Evolutionary conservation across 2,797 vertebrate genomes (phyloP).

Genomic region (Poeciliopsis gracilis): DNA sequence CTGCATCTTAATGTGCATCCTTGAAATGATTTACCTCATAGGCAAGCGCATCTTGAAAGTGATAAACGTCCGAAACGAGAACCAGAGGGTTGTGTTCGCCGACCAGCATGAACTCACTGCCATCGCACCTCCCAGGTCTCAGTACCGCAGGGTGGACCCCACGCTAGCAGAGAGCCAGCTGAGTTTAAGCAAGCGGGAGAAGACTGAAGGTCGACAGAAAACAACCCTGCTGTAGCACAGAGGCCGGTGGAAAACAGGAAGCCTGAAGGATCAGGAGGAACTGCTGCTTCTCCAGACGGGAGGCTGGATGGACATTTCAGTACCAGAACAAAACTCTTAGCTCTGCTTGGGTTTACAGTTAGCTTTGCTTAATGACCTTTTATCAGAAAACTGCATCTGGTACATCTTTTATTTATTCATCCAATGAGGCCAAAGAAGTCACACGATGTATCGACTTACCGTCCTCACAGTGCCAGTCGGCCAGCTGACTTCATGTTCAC

Average conservation of each 20-base stretch:
- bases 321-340: background rate
- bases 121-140: constrained; percentile 42
- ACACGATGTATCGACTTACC: background rate
- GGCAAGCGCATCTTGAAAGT: constrained; percentile 80
- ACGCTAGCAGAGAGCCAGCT: constrained; percentile 48
- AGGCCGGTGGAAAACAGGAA: background rate
- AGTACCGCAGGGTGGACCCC: constrained; percentile 47
- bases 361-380: background rate
- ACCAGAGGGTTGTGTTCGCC: constrained; percentile 47
- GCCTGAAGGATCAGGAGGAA: background rate
- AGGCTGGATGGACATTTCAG: background rate
- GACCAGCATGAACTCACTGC: constrained; percentile 56
- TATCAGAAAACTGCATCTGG: background rate
- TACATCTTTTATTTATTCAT: background rate
- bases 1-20: constrained; percentile 88
- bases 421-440: background rate
- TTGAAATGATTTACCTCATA: constrained; percentile 86
- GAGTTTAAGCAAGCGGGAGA: constrained; percentile 48
- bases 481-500: background rate
- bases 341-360: background rate
- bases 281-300: background rate
- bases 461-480: background rate
- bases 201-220: background rate
- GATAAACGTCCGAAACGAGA: constrained; percentile 15
- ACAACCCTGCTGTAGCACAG: constrained; percentile 54